phyloP scores from a whole-genome alignment of 2,888 invertebrate species.

The Anodontia alba region DNA sequence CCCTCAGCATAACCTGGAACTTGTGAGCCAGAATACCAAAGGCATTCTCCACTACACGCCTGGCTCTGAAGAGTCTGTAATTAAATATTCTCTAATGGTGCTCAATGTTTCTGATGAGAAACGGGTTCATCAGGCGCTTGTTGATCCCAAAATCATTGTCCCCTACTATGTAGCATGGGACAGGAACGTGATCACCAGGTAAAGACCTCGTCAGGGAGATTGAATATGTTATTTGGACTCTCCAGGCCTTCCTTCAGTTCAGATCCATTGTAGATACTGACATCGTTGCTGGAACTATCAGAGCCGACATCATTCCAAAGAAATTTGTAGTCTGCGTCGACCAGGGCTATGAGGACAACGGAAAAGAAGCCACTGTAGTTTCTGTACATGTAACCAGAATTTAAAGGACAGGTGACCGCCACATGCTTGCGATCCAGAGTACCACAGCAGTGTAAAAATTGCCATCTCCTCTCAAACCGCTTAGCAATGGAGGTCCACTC shows the following conservation, averaged over 20 bases:
- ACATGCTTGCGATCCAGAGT: conserved; percentile 31
- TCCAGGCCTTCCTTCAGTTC: conserved; percentile 14
- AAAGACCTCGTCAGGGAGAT: not conserved
- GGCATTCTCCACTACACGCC: conserved; percentile 33
- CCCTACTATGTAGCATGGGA: conserved; percentile 33
- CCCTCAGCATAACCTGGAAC: conserved; percentile 21
- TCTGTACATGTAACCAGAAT: conserved; percentile 23
- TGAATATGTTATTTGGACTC: conserved; percentile 20
- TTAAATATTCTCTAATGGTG: conserved; percentile 35
- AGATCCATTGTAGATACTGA: conserved; percentile 20
- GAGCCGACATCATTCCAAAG: conserved; percentile 26
- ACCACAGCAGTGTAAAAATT: conserved; percentile 32
- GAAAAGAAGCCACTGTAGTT: conserved; percentile 31
- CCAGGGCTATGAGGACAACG: not conserved
- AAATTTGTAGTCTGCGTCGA: conserved; percentile 11
- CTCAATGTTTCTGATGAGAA: conserved; percentile 30
- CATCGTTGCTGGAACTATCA: conserved; percentile 16
- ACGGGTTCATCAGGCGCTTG: conserved; percentile 35
- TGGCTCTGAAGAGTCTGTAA: conserved; percentile 39
- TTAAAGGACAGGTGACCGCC: conserved; percentile 37
- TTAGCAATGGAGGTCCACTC: conserved; percentile 39
- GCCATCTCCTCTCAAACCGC: conserved; percentile 33
- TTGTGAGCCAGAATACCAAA: conserved; percentile 43
- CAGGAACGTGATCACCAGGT: not conserved
- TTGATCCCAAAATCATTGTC: conserved; percentile 60